Base-by-base conservation (phyloP, 2,113 vertebrate species). In the Rhinogobius similis region DNA sequence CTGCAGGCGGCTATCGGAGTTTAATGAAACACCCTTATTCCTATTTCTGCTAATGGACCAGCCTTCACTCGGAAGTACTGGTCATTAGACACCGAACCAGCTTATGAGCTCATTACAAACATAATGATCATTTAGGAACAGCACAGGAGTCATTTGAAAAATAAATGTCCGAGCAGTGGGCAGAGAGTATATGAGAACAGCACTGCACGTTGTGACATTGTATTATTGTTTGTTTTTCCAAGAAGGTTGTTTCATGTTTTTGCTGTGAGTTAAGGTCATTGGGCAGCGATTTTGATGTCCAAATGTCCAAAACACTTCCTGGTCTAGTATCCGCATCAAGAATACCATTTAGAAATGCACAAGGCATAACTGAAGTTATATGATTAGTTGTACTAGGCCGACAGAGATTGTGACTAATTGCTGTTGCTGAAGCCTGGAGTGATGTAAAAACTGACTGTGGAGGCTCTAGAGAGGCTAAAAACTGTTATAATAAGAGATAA, bases 61-160 rank as follows among this genome's bases (percentile, higher is more conserved):
- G 58, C 76, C 62, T 62, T 64, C 65, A 65, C 41, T 11, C 78
- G 69, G 24, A 63, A 82, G 79, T 53, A 53, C 44, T 61, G 32
- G 70, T 58, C 84, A 68, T 84, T 70, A 73, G 67, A 73, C 67
- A 79, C 81, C 76, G 81, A 82, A 70, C 65, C 64, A 71, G 62
- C 64, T 84, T 62, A 84, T 70, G 83, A 76, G 70, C 84, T 85
- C 76, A 87, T 88, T 88, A 82, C 46, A 66, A 65, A 43, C 72
- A 43, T 74, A 82, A 90, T 86, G 52, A 84, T 81, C 69, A 61
- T 50, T 66, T 81, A 74, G 66, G 79, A 73, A 87, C 85, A 77
- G 78, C 79, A 72, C 52, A 56, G 36, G 59, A 67, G 67, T 70
- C 78, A 83, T 87, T 82, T 80, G 70, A 61, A 48, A 69, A 73